These are phyloP conservation scores for Ormyrus pomaceus DNA, from an alignment of 2,888 invertebrate species.

Conservation along the genomic window DNA sequence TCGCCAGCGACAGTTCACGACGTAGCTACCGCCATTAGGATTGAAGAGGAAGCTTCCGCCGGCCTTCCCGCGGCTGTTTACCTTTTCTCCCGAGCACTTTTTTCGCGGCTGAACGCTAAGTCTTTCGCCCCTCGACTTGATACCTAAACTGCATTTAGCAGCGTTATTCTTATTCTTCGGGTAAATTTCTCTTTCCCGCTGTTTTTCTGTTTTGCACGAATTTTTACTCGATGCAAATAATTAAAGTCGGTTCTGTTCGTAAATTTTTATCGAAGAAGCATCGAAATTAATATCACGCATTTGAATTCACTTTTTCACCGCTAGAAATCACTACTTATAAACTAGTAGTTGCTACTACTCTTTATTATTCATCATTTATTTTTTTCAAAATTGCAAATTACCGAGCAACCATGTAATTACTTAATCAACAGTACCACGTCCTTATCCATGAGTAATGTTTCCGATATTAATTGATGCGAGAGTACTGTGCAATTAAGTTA, in stretches of 20 bases:
- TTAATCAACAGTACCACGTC: conserved; percentile 22
- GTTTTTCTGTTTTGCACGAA: conserved; percentile 11
- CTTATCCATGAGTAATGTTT: conserved; percentile 41
- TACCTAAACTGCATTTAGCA: too few relatives aligned
- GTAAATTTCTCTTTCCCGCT: conserved; percentile 37
- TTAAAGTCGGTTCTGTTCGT: too few relatives aligned
- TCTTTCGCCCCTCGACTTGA: too few relatives aligned
- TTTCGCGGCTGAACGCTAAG: too few relatives aligned
- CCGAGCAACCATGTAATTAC: conserved; percentile 13
- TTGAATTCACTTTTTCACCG: not conserved
- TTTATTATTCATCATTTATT: conserved; percentile 19
- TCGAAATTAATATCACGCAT: not conserved
- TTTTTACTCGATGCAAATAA: not conserved
- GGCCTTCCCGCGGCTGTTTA: too few relatives aligned
- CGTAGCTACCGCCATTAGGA: conserved; percentile 68
- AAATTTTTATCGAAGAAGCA: too few relatives aligned
- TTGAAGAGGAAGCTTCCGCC: conserved; percentile 58
- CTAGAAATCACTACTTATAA: not conserved
- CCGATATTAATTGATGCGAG: conserved; percentile 29
- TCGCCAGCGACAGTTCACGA: conserved; percentile 61
- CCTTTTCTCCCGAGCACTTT: too few relatives aligned
- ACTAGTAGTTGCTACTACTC: conserved; percentile 8
- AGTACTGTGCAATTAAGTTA: not conserved
- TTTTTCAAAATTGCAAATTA: not conserved
- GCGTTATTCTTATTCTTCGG: too few relatives aligned